phyloP scores from a whole-genome alignment of 2,797 vertebrate genomes.

The Bradypodion pumilum region DNA sequence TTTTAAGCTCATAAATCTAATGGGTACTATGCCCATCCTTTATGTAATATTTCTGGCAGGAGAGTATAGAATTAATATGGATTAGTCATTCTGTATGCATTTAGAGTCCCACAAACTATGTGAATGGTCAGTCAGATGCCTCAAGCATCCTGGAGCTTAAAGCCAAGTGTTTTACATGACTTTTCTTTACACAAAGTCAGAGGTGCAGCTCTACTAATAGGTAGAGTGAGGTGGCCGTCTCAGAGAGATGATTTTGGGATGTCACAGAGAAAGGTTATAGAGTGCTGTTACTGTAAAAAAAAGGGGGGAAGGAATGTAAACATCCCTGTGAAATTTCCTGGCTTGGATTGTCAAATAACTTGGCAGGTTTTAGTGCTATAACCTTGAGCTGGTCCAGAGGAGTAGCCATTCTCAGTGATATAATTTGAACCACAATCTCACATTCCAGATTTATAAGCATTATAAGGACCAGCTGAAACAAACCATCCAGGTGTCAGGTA shows the following conservation, averaged over 20 bases:
- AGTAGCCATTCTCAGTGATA: no score
- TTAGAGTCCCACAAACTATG: not conserved
- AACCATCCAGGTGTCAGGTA: no score
- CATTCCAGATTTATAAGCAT: no score
- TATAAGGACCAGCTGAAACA: no score
- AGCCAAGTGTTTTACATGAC: not conserved
- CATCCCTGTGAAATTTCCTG: not conserved
- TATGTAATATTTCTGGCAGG: slow-evolving; percentile 19
- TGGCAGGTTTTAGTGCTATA: no score
- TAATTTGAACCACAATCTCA: not conserved
- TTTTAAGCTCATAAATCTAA: slow-evolving; percentile 38
- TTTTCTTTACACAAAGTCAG: not conserved
- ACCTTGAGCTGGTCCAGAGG: not conserved
- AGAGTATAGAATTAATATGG: slow-evolving; percentile 24
- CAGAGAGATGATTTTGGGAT: not conserved
- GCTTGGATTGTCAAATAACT: not conserved
- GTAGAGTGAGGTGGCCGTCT: not conserved
- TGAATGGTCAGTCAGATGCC: not conserved
- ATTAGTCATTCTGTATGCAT: not conserved
- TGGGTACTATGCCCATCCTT: slow-evolving; percentile 1
- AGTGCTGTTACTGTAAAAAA: not conserved
- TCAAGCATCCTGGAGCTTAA: slow-evolving; percentile 8
- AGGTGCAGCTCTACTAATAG: not conserved
- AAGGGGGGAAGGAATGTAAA: not conserved
- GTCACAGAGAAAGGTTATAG: not conserved